Conservation (phyloP, 2,797 vertebrate species). For the Poecilia velifera region DNA sequence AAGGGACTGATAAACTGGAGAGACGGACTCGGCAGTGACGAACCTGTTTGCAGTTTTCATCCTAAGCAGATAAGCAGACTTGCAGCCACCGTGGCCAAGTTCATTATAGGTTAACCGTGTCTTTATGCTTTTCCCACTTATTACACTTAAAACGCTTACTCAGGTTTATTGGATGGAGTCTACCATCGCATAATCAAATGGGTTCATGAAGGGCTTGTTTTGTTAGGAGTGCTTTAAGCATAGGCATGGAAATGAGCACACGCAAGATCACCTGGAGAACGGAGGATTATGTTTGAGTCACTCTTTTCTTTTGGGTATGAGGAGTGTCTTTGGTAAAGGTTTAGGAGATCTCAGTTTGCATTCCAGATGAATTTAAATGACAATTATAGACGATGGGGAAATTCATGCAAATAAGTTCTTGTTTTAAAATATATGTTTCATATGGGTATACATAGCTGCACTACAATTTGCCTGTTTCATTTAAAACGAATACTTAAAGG, state of each 20-base stretch:
- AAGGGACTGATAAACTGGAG: not conserved
- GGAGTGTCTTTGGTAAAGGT: not conserved
- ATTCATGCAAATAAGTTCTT: not conserved
- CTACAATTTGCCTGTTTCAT: not conserved
- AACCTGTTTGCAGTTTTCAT: not conserved
- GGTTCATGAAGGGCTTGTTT: constrained; percentile 5
- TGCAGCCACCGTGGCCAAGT: not conserved
- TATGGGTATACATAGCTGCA: not conserved
- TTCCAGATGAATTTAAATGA: not conserved
- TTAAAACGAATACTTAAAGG: not conserved
- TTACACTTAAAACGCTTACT: not conserved
- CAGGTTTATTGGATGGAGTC: constrained; percentile 7
- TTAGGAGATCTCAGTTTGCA: constrained; percentile 8
- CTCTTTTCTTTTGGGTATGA: not conserved
- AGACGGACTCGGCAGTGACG: not conserved
- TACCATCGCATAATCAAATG: constrained; percentile 4
- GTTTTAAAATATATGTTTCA: not conserved
- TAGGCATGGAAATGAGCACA: not conserved
- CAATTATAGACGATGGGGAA: not conserved
- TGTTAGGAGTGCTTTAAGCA: constrained; percentile 7
- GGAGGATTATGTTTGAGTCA: not conserved
- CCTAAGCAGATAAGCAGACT: not conserved
- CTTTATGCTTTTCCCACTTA: not conserved
- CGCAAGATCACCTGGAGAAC: constrained; percentile 7
- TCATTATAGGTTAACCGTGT: not conserved